A percentile compares a stretch with the other conserved stretches of the same genome.
phyloP scores from a whole-genome alignment of 2,113 vertebrate species.

The Caloenas nicobarica region DNA sequence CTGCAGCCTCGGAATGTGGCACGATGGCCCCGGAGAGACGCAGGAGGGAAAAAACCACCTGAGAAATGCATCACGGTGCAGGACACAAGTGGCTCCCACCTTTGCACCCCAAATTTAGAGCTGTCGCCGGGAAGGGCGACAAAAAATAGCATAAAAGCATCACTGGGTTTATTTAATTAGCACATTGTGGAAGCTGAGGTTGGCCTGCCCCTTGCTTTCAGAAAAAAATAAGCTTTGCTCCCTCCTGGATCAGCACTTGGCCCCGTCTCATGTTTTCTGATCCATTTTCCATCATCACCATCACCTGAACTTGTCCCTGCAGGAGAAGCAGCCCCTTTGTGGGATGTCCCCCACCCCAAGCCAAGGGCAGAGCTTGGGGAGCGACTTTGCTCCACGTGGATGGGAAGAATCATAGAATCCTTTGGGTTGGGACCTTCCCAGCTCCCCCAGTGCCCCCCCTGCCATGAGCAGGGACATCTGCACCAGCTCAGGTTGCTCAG shows the following conservation, averaged over 20 bases:
- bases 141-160: fast-evolving
- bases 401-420: no score
- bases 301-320: no score
- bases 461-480: no score
- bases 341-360: no score
- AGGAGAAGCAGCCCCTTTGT: not conserved
- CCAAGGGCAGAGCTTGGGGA: not conserved
- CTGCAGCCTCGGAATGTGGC: fast-evolving
- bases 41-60: not conserved
- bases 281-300: fast-evolving
- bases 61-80: not conserved
- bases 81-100: not conserved
- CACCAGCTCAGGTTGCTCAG: no score
- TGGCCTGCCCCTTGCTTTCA: not conserved
- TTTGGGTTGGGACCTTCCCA: no score
- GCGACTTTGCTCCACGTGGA: fast-evolving
- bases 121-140: fast-evolving
- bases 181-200: not conserved
- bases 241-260: not conserved
- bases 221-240: no score
- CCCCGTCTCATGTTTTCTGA: fast-evolving
- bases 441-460: no score
- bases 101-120: fast-evolving
- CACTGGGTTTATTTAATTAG: fast-evolving
- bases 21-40: fast-evolving